Evolutionary conservation across 2,888 invertebrate genomes (phyloP).

Genomic region (Leptinotarsa haldemani): DNA sequence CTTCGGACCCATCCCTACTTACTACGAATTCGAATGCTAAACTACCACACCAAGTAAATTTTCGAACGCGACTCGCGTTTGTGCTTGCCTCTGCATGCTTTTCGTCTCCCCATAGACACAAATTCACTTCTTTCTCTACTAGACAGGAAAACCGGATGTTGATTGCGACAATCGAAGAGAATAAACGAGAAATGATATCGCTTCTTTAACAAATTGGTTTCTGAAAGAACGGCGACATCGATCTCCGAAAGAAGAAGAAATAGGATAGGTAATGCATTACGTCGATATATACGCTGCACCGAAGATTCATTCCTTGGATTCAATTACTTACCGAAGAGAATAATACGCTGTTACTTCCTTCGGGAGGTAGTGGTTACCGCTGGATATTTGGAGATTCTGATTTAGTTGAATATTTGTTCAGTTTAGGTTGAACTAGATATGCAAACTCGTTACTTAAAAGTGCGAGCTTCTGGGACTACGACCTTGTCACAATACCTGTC

Average conservation of each 20-base stretch:
- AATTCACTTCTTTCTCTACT: conserved; percentile 62
- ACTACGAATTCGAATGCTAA: too few species aligned
- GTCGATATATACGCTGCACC: conserved; percentile 31
- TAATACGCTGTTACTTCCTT: conserved; percentile 31
- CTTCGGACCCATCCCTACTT: too few species aligned
- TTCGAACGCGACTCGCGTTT: conserved; percentile 37
- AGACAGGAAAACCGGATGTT: conserved; percentile 66
- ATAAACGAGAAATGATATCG: conserved; percentile 62
- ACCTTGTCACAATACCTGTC: too few species aligned
- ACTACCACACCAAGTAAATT: background rate
- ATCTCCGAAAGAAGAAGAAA: conserved; percentile 43
- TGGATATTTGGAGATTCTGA: background rate
- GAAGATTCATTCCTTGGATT: conserved; percentile 36
- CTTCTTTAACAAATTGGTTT: conserved; percentile 60
- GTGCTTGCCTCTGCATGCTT: conserved; percentile 63
- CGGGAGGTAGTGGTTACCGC: background rate
- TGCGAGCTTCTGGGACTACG: background rate
- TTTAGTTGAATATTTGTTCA: conserved; percentile 10
- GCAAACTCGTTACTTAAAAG: background rate
- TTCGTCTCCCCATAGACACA: conserved; percentile 55
- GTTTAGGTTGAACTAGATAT: background rate
- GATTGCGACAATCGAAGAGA: conserved; percentile 65
- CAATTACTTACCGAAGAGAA: conserved; percentile 38
- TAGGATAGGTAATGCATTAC: conserved; percentile 35
- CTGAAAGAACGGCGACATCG: conserved; percentile 56